Evolutionary conservation across 2,888 invertebrate genomes (phyloP).

Genomic region (Hypsopygia costalis): DNA sequence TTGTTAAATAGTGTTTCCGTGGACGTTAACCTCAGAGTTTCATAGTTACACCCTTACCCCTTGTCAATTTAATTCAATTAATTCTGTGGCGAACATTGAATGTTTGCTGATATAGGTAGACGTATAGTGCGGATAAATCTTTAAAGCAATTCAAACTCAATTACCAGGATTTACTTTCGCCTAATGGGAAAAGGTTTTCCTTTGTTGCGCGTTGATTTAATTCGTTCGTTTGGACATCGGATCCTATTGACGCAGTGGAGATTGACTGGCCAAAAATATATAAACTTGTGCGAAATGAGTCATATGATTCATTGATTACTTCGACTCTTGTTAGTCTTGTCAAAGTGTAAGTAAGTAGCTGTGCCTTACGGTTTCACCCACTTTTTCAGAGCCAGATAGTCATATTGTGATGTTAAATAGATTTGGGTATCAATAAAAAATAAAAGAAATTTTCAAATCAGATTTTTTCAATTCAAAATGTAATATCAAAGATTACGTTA

Average conservation of each 20-base stretch:
- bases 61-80: constrained; percentile 51
- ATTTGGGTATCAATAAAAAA: too few relatives aligned
- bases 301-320: too few relatives aligned
- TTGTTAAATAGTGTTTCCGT: too few relatives aligned
- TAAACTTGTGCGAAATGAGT: neutral
- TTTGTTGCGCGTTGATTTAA: constrained; percentile 62
- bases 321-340: too few relatives aligned
- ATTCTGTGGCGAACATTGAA: constrained; percentile 44
- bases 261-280: constrained; percentile 14
- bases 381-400: too few relatives aligned
- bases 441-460: too few relatives aligned
- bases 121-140: constrained; percentile 60
- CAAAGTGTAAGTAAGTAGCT: too few relatives aligned
- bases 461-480: too few relatives aligned
- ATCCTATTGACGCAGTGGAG: constrained; percentile 43
- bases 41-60: constrained; percentile 13
- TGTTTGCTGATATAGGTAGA: constrained; percentile 41
- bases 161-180: constrained; percentile 67
- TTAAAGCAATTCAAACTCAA: constrained; percentile 75
- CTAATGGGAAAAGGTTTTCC: constrained; percentile 63
- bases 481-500: too few relatives aligned
- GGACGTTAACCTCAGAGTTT: constrained; percentile 1
- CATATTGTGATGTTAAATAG: too few relatives aligned
- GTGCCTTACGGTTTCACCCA: too few relatives aligned
- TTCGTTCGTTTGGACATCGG: constrained; percentile 55